Base-by-base conservation (phyloP, 2,888 invertebrate species). In the Polyommatus iphigenia region DNA sequence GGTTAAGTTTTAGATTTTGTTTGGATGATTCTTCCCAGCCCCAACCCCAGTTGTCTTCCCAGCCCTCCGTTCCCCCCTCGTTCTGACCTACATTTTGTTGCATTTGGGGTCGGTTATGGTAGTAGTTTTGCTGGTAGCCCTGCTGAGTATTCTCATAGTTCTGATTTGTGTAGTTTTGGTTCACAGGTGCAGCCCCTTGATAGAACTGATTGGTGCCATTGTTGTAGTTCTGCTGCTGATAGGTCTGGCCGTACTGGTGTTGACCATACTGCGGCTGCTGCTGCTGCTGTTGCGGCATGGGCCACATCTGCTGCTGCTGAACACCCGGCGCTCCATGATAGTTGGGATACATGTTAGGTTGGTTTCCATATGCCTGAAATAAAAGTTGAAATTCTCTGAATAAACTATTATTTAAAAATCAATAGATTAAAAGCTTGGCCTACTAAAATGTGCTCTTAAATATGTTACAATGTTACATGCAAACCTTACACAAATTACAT, bases 21-120 rank as follows among this genome's bases (percentile, higher is more conserved):
- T 93, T 93, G 10, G 90, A 86, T 18, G 90, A 86, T 80, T 96
- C 95, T 18, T 95, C 95, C 95, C 95, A 95, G 1, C 95, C 95
- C 95, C 95, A 95, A 83, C 95, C 94, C 95, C 95, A 95, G 76
- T 91, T 91, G 72, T 91, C 93, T 80, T 91, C 92, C 93, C 91
- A 94, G 78, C 83, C 88, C 83, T 90, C 93, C 77, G 54, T 54
- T 54, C 85, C 83, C 78, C 85, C 82, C 80, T 89, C 85, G 67
- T 82, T 86, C 80, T 87, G 88, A 29, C 83, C 79, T 79, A 85
- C 87, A 77, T 83, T 87, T 79, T 85, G 89, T 80, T 85, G 88
- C 71, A 85, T 87, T 15, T 82, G 82, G 76, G 82, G 84, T 84
- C 89, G 88, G 82, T 88, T 89, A 80, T 85, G 87, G 84, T 90